Evolutionary conservation across 1,140 invertebrate species (phyloP).

Genomic region (Phymastichus coffea): DNA sequence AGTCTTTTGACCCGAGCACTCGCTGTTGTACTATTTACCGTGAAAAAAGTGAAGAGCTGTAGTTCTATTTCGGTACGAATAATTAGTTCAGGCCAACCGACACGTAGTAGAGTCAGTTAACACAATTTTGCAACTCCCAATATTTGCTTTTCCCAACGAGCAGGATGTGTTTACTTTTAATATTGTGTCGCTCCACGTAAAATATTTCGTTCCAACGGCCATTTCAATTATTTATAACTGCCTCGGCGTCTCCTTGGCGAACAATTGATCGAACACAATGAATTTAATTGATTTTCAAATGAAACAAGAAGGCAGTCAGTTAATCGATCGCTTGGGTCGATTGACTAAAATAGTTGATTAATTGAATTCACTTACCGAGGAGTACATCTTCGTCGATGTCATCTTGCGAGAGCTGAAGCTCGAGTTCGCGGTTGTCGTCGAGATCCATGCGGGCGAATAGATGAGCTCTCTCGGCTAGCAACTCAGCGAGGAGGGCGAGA

Average conservation of each 20-base stretch:
- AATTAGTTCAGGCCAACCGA: conserved; percentile 13
- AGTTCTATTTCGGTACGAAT: background rate
- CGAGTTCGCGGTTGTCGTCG: conserved; percentile 34
- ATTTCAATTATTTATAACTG: no score
- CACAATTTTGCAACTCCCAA: background rate
- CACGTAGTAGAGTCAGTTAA: background rate
- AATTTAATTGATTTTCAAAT: no score
- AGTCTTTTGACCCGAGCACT: no score
- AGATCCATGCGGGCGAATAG: conserved; percentile 34
- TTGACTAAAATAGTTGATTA: no score
- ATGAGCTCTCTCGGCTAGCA: conserved; percentile 50
- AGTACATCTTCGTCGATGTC: conserved; percentile 49
- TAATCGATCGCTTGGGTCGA: no score
- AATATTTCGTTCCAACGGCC: no score
- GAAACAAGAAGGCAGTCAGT: no score
- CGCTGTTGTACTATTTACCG: no score
- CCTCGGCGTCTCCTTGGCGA: no score
- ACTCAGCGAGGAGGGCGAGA: conserved; percentile 49
- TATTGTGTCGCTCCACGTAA: background rate
- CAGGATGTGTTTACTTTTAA: background rate
- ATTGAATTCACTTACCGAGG: conserved; percentile 49
- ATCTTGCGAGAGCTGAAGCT: conserved; percentile 33
- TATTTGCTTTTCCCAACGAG: background rate
- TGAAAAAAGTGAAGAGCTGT: no score
- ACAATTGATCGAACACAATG: no score